phyloP scores from a whole-genome alignment of 2,113 vertebrate species.

The Centropus bengalensis region DNA sequence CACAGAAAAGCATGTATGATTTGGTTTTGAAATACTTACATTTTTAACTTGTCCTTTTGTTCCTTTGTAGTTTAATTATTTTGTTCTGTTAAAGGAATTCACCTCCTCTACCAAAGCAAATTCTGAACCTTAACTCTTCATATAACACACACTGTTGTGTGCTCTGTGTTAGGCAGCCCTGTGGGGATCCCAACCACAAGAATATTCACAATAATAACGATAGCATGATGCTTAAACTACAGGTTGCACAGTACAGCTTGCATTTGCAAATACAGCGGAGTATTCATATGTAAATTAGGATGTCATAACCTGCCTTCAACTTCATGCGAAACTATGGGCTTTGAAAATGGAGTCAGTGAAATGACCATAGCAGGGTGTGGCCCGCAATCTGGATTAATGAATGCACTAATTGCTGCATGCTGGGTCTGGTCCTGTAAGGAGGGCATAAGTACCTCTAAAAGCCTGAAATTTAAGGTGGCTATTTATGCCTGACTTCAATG shows the following conservation, averaged over 20 bases:
- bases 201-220: neutral
- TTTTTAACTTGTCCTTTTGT: neutral
- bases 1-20: neutral
- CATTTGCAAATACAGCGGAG: neutral
- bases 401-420: neutral
- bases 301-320: neutral
- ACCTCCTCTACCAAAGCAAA: neutral
- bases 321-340: neutral
- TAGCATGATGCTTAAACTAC: neutral
- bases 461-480: neutral
- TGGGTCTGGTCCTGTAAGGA: neutral
- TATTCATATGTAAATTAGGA: neutral
- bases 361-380: neutral
- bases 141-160: neutral
- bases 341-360: neutral
- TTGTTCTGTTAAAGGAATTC: neutral
- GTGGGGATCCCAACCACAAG: neutral
- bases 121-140: neutral
- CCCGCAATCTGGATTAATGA: conserved; percentile 25
- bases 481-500: neutral
- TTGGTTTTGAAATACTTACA: neutral
- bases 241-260: neutral
- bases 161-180: neutral
- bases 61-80: neutral
- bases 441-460: neutral